phyloP scores from a whole-genome alignment of 2,888 invertebrate genomes.

The Philereme transversata region DNA sequence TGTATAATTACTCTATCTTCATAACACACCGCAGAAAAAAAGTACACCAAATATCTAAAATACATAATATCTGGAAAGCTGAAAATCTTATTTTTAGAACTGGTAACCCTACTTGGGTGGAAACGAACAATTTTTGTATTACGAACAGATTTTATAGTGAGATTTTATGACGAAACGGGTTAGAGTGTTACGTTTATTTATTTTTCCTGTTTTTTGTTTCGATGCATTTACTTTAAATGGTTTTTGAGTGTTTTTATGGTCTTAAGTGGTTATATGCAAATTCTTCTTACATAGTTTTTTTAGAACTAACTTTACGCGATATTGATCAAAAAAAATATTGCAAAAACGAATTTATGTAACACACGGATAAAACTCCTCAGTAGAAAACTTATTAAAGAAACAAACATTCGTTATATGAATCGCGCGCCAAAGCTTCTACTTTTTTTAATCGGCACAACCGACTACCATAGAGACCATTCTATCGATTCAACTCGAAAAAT shows the following conservation, averaged over 20 bases:
- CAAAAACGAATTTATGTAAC: too few relatives aligned
- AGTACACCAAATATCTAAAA: too few relatives aligned
- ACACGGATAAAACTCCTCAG: too few relatives aligned
- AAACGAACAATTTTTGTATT: slow-evolving; percentile 45
- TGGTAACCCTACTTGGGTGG: slow-evolving; percentile 38
- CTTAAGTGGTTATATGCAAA: slow-evolving; percentile 11
- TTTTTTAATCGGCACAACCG: slow-evolving; percentile 51
- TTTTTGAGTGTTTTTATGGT: slow-evolving; percentile 23
- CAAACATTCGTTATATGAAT: slow-evolving; percentile 47
- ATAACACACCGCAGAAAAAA: too few relatives aligned
- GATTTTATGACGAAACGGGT: slow-evolving; percentile 39
- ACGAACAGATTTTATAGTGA: slow-evolving; percentile 37
- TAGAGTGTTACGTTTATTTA: slow-evolving; percentile 35
- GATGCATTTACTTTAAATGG: slow-evolving; percentile 28
- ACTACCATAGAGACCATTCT: slow-evolving; percentile 46
- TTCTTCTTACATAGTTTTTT: not conserved
- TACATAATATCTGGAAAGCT: too few relatives aligned
- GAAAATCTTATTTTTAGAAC: too few relatives aligned
- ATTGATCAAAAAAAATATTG: too few relatives aligned
- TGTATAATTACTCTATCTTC: too few relatives aligned
- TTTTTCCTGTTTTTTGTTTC: slow-evolving; percentile 34
- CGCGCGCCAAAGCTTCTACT: slow-evolving; percentile 45
- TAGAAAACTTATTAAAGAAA: slow-evolving; percentile 5
- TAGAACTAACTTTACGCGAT: too few relatives aligned
- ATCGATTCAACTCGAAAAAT: slow-evolving; percentile 62